phyloP scores from a whole-genome alignment of 1,140 invertebrate species.

The Saccostrea glomerata region DNA sequence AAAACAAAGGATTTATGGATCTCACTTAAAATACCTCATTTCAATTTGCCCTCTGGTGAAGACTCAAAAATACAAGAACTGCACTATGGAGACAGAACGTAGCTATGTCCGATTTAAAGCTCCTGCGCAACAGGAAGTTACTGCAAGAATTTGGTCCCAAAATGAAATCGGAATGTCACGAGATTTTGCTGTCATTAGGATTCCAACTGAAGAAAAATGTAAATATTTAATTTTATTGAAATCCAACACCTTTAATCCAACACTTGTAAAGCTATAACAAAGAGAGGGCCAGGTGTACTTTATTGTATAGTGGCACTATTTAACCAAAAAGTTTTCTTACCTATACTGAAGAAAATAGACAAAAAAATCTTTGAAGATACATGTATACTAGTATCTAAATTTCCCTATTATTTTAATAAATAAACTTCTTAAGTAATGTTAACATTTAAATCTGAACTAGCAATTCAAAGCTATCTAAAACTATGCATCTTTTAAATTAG shows the following conservation, averaged over 20 bases:
- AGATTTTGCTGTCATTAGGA: conserved; percentile 17
- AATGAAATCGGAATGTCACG: conserved; percentile 27
- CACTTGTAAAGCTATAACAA: no score
- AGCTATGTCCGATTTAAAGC: not conserved
- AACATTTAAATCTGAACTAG: not conserved
- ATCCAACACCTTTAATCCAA: not conserved
- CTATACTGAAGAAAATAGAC: no score
- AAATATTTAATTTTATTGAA: conserved; percentile 7
- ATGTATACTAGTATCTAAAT: no score
- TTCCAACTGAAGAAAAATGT: conserved; percentile 17
- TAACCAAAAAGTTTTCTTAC: no score
- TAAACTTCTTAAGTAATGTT: not conserved
- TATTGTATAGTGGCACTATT: no score
- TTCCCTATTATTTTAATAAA: not conserved
- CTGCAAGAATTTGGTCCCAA: conserved; percentile 9
- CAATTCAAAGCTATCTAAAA: no score
- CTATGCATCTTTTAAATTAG: not conserved
- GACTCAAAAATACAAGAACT: not conserved
- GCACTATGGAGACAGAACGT: not conserved
- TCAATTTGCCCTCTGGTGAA: not conserved
- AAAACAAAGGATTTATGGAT: conserved; percentile 34
- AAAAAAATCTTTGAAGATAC: no score
- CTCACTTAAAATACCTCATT: not conserved
- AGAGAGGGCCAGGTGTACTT: no score
- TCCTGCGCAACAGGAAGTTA: conserved; percentile 18